Evolutionary conservation across 2,797 vertebrate species (phyloP).

Genomic region (Anolis apletophallus): DNA sequence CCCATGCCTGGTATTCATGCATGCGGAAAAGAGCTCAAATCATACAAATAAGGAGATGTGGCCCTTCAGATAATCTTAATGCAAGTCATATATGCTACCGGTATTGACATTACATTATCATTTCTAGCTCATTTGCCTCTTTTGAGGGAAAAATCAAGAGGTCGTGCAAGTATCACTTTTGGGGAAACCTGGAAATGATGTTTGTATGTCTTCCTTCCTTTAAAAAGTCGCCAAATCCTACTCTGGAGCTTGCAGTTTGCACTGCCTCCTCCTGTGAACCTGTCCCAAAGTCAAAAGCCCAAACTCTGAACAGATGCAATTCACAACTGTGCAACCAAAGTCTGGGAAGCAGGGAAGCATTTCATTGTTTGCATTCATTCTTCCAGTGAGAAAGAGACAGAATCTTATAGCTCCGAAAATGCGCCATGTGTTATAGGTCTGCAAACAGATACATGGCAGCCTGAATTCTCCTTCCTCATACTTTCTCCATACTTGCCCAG

Average conservation of each 20-base stretch:
- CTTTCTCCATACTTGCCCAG: neutral
- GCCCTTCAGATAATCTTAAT: too few relatives aligned
- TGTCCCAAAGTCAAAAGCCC: neutral
- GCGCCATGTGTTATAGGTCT: neutral
- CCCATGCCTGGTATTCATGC: too few relatives aligned
- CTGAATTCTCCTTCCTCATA: constrained; percentile 10
- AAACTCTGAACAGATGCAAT: too few relatives aligned
- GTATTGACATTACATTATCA: too few relatives aligned
- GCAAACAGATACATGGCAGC: neutral
- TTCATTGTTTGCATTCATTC: neutral
- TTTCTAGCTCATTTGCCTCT: too few relatives aligned
- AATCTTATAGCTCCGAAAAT: neutral
- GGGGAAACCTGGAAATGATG: neutral
- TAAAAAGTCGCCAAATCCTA: neutral
- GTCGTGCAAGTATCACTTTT: too few relatives aligned
- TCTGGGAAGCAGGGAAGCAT: too few relatives aligned
- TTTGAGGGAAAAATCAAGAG: too few relatives aligned
- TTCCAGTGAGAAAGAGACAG: neutral
- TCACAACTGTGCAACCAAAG: neutral
- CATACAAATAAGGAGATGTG: too few relatives aligned
- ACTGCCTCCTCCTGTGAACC: neutral
- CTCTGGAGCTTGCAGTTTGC: neutral
- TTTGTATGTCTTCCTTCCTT: neutral
- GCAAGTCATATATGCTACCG: neutral
- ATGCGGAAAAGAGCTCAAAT: too few relatives aligned